Base-by-base conservation (phyloP, 1,140 invertebrate species). In the Conus betulinus region DNA sequence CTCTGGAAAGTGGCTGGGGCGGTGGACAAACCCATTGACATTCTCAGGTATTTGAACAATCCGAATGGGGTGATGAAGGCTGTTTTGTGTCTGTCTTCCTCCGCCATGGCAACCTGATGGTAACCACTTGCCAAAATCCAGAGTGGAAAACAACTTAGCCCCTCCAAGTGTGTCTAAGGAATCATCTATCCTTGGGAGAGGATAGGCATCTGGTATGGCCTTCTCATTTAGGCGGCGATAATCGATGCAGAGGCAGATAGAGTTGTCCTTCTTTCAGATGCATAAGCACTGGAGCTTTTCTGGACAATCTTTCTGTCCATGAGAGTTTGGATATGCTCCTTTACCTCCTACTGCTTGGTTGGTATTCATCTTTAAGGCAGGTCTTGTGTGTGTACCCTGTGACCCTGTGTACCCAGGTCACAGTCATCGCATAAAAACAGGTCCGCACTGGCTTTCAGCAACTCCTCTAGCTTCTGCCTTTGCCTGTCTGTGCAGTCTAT, bases 51-150 rank as follows among this genome's bases (percentile, higher is more conserved):
- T 57, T 92, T 88, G 39, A 83, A 92, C 20, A 92, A 90, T 25
- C 89, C 91, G 11, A 90, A 55, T 23, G 89, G 88, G 13, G 89
- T 87, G 20, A 85, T 87, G 81, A 92, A 91, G 13, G 89, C 91
- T 55, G 91, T 91, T n/a, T 88, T 90, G 23, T 90, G 51, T 23
- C 83, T 89, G 78, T 90, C 87, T 23, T 84, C 83, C 83, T 90
- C 90, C 23, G 94, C 84, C 8, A 96, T 86, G 60, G 88, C 88
- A 0, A 96, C 90, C 87, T 96, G 95, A 93, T 94, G 93, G 84
- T 92, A 95, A 1, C 93, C 94, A 15, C 57, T 78, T 39, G 84
- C 88, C 74, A 93, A 85, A 93, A 85, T 93, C 92, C 11, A 93
- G 63, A 15, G 87, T 87, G 17, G 89, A 93, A 84, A 94, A 94